Conservation (phyloP, 2,113 vertebrate genomes). For the Chiloscyllium plagiosum region DNA sequence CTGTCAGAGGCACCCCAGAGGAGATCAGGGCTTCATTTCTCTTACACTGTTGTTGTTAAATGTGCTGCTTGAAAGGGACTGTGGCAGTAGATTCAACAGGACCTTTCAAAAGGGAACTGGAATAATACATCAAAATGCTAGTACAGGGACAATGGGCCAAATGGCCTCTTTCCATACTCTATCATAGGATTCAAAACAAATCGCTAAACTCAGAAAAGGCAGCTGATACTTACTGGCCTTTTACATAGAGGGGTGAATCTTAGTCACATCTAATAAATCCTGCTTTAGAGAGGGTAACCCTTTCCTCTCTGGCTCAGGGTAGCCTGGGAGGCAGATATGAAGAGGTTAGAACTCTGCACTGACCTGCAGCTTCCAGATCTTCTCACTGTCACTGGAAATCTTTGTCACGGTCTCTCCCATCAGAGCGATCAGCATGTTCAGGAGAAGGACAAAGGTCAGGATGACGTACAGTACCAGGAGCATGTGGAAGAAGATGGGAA, state of each 20-base stretch:
- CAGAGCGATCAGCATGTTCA: conserved; percentile 69
- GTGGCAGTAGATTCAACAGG: no score
- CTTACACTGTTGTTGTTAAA: no score
- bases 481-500: conserved; percentile 63
- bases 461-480: conserved; percentile 66
- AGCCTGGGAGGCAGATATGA: conserved; percentile 21
- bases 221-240: no score
- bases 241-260: no score
- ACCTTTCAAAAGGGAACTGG: no score
- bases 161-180: not conserved
- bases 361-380: conserved; percentile 71
- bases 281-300: no score
- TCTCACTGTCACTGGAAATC: conserved; percentile 67
- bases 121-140: no score
- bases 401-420: conserved; percentile 72
- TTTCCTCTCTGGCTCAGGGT: no score
- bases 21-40: no score
- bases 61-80: no score
- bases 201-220: not conserved
- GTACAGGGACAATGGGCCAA: not conserved
- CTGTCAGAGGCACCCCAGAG: no score
- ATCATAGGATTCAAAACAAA: not conserved
- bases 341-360: not conserved
- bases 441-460: conserved; percentile 66
- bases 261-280: no score